Conservation (phyloP, 2,888 invertebrate genomes). For the Meta bourneti region DNA sequence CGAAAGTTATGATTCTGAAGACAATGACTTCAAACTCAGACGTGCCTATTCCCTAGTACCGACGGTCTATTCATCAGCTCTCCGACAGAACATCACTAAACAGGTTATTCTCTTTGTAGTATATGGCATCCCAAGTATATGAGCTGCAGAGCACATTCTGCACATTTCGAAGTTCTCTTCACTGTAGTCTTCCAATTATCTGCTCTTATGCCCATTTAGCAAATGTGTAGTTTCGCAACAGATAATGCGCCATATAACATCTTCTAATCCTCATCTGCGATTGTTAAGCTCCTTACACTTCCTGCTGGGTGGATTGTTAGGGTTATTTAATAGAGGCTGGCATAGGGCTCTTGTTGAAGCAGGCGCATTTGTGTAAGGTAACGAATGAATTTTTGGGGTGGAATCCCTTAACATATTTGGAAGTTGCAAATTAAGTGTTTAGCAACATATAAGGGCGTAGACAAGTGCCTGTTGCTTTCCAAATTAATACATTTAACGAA, state of each 20-base stretch:
- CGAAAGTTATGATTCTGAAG: no score
- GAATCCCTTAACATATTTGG: no score
- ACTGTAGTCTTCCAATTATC: neutral
- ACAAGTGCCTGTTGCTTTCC: no score
- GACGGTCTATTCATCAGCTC: neutral
- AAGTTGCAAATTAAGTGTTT: no score
- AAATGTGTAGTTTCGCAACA: conserved; percentile 25
- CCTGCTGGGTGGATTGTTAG: neutral
- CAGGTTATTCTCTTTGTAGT: neutral
- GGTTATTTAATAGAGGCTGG: neutral
- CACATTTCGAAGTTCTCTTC: neutral
- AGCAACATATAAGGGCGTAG: no score
- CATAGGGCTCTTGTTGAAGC: neutral
- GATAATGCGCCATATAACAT: conserved; percentile 2
- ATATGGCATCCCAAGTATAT: no score
- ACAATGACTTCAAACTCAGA: no score
- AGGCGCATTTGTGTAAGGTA: no score
- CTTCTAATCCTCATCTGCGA: conserved; percentile 22
- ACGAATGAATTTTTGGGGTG: no score
- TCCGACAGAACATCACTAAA: neutral
- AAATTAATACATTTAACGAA: no score
- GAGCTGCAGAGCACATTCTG: no score
- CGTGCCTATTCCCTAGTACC: neutral
- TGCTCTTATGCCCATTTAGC: conserved; percentile 14
- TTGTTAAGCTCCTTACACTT: conserved; percentile 2